These are phyloP conservation scores for Leucopsar rothschildi DNA, from an alignment of 2,113 vertebrate genomes.

Conservation along the genomic window DNA sequence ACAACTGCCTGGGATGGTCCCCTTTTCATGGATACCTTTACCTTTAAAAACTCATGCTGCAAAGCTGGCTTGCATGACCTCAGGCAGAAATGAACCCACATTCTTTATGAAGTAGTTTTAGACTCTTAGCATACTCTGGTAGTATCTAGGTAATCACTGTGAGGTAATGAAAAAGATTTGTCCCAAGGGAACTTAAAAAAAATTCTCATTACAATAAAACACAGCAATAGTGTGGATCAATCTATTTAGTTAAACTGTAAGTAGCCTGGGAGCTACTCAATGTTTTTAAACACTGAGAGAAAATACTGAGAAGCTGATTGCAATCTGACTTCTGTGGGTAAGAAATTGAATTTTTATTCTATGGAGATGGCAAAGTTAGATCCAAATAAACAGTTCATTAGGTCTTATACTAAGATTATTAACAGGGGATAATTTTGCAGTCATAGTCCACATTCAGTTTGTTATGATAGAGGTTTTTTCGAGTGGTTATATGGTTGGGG, in stretches of 20 bases:
- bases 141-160: not conserved
- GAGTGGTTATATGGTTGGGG: accelerated
- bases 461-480: not conserved
- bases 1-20: not conserved
- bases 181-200: not conserved
- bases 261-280: not conserved
- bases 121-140: not conserved
- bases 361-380: not conserved
- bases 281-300: not conserved
- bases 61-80: not conserved
- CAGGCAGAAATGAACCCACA: not conserved
- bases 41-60: not conserved
- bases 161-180: not conserved
- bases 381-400: not conserved
- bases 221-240: not conserved
- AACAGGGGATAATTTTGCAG: not conserved
- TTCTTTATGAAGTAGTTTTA: not conserved
- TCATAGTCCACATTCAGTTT: not conserved
- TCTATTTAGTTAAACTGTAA: not conserved
- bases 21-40: not conserved
- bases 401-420: not conserved
- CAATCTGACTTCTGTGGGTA: not conserved
- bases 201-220: not conserved
- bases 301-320: not conserved
- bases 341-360: not conserved